Evolutionary conservation across 2,888 invertebrate genomes (phyloP), one percentile per base, ranked within the genome.

Genomic region (Ditula angustiorana): DNA sequence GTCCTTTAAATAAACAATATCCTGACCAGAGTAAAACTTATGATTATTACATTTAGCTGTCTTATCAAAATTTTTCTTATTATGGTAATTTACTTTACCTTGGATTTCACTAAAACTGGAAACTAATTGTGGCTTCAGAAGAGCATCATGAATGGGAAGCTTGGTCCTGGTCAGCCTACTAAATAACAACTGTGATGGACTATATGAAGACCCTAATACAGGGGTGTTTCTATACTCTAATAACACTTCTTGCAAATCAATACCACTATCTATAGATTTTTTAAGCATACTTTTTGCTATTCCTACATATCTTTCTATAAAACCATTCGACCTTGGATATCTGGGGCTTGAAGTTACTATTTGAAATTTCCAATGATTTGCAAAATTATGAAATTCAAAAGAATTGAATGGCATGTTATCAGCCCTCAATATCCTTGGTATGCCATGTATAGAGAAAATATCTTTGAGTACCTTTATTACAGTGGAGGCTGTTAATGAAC

Each of bases 151-250:
- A 46, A 30, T 58, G 11, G 35, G 47, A 47, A 58, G 33, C 21
- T 10, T 47, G 47, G 47, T 47, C 19, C 24, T 19, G 33, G 33
- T 30, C 13, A 46, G 19, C 26, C 53, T 26, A 37, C 50, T 59
- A 33, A 50, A 26, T 16, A 49, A n/a, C 21, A 47, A 47, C 13
- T 58, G 58, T 26, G 46, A 28, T 30, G 58, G 58, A 11, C 33
- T 26, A 47, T 33, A 58, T 24, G 19, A 24, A 26, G 57, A 28
- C 10, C 28, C 44, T 8, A 44, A 57, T 5, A 57, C 28, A 26
- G 58, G 47, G 26, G 33, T 58, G 21, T 58, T 58, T 33, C 58
- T n/a, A n/a, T n/a, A n/a, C n/a, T n/a, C n/a, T n/a, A n/a, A n/a
- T n/a, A n/a, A n/a, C n/a, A n/a, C n/a, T n/a, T n/a, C n/a, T n/a